Conservation (phyloP, 2,113 vertebrate species). For the Cryptotis parvus region DNA sequence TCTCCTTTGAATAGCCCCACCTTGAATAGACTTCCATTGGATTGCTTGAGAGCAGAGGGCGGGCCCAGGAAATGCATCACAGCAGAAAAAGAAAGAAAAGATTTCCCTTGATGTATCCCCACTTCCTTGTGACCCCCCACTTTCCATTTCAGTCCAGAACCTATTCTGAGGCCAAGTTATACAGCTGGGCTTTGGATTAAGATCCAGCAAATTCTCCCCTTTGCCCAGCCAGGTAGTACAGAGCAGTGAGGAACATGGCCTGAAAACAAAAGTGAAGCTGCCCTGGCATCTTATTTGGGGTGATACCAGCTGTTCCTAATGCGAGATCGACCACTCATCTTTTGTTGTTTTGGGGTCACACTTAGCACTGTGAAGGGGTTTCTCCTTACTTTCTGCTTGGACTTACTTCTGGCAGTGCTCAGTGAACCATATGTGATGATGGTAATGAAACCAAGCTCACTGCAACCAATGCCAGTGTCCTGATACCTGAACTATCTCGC, state of each 20-base stretch:
- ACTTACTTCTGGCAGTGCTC: too few species aligned
- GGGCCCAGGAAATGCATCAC: background rate
- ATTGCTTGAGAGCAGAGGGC: background rate
- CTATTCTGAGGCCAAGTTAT: background rate
- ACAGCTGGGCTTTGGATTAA: background rate
- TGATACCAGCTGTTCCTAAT: constrained; percentile 15
- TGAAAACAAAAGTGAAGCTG: background rate
- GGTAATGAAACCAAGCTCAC: too few species aligned
- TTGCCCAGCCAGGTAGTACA: background rate
- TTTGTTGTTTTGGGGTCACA: too few species aligned
- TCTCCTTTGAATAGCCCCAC: background rate
- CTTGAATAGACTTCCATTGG: constrained; percentile 21
- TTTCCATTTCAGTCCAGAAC: background rate
- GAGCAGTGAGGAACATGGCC: background rate
- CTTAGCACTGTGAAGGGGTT: too few species aligned
- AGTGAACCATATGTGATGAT: too few species aligned
- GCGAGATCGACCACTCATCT: background rate
- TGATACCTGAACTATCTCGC: too few species aligned
- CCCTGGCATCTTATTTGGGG: background rate
- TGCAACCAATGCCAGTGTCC: too few species aligned
- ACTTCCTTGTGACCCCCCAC: background rate
- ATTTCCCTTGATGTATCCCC: rapidly evolving
- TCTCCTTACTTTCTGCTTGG: too few species aligned
- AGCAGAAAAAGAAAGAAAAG: background rate
- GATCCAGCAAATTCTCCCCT: background rate